Evolutionary conservation across 2,888 invertebrate species (phyloP), one percentile per base, ranked within the genome.

Genomic region (Ochropacha duplaris): DNA sequence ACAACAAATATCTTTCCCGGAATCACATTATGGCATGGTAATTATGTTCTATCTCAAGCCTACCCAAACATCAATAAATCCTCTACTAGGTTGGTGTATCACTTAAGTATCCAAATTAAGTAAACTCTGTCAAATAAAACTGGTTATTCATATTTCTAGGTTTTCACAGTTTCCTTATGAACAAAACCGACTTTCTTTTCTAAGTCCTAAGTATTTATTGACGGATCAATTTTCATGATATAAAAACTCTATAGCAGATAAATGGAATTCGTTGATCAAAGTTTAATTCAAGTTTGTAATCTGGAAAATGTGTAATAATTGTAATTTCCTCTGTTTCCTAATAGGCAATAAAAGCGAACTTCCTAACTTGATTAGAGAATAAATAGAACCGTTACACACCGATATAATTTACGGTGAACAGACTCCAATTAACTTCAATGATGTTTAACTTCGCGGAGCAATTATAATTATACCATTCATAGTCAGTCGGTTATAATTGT

Each of bases 331-430:
- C 9, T 44, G 19, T 44, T 44, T 44, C n/a, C 0, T 44, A 44
- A 44, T 19, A 44, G 44, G 44, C 19, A 44, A 44, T 44, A 19
- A 44, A 44, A 44, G 44, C 19, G 44, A 44, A 44, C 44, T 44
- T 44, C 44, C 44, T 19, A n/a, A 44, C 44, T 44, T 44, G 44
- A 19, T 44, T 44, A 44, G 44, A 44, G 44, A 44, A 44, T 44
- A 44, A 44, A 44, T 44, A 44, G 44, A 44, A 44, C 44, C 44
- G 9, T 44, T 44, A 19, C 44, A 44, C 44, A 44, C 44, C 16
- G 44, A 44, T 19, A 44, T 44, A 44, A 44, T 44, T 44, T 44
- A 44, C 44, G 19, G 44, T 44, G 44, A 44, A 44, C 44, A 44
- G 44, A 44, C 44, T 44, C 19, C 44, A 44, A 44, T 44, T 44